Conservation (phyloP, 2,113 vertebrate genomes). For the Meriones unguiculatus region DNA sequence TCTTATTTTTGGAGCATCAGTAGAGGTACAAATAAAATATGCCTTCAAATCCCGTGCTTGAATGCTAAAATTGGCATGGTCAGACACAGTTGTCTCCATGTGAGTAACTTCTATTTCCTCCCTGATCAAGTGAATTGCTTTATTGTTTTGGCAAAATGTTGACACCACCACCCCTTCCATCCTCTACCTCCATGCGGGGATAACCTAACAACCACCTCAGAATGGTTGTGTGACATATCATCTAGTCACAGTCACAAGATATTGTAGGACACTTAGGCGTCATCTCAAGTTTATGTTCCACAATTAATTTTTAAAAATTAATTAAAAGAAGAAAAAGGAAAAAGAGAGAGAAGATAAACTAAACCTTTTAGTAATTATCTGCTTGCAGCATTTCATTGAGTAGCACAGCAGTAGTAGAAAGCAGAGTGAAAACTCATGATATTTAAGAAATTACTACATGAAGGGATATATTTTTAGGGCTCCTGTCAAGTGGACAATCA, state of each 20-base stretch:
- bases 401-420: not conserved
- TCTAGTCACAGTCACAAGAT: constrained; percentile 50
- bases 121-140: constrained; percentile 3
- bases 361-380: not conserved
- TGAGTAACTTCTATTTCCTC: not conserved
- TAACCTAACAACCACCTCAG: constrained; percentile 70
- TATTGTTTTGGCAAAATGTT: constrained; percentile 35
- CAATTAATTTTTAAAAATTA: constrained; percentile 10
- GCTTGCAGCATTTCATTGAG: not conserved
- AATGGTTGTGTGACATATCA: constrained; percentile 50
- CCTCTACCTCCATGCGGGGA: constrained; percentile 29
- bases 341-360: not conserved
- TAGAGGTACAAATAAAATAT: not conserved
- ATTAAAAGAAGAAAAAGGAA: not conserved
- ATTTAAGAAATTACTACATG: not conserved
- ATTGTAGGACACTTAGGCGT: constrained; percentile 62
- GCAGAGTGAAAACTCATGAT: not conserved
- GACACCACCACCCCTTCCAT: not conserved
- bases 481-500: not conserved
- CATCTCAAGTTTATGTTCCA: constrained; percentile 52
- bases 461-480: not conserved
- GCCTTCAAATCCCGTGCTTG: not conserved
- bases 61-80: not conserved
- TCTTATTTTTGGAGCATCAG: not conserved
- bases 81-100: not conserved